phyloP scores from a whole-genome alignment of 2,797 vertebrate genomes.

The Thunnus albacares region DNA sequence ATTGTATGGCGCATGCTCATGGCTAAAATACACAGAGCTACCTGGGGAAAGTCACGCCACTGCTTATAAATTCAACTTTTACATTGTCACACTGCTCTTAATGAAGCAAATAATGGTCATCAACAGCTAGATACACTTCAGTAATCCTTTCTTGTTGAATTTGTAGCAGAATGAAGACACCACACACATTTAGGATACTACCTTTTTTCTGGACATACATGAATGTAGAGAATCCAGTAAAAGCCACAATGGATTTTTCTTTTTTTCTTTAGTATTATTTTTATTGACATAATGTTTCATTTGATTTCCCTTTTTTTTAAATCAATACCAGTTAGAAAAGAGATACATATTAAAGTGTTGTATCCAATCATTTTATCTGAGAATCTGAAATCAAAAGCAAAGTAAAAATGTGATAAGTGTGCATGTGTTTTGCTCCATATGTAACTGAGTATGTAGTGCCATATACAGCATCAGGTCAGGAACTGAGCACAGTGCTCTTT shows the following conservation, averaged over 20 bases:
- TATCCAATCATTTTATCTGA: not conserved
- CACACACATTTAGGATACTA: not conserved
- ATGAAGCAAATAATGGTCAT: not conserved
- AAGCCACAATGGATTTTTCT: too few relatives aligned
- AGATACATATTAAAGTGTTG: not conserved
- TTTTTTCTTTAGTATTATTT: too few relatives aligned
- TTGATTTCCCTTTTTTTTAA: not conserved
- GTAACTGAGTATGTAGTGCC: not conserved
- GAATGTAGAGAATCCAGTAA: too few relatives aligned
- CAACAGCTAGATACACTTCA: not conserved
- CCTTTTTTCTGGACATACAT: too few relatives aligned
- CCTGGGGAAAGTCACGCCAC: too few relatives aligned
- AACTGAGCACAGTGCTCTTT: constrained; percentile 22
- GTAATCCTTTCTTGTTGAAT: not conserved
- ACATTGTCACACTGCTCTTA: not conserved
- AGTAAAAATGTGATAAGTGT: not conserved
- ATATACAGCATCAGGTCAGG: constrained; percentile 47
- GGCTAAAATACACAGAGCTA: too few relatives aligned
- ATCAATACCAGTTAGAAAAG: not conserved
- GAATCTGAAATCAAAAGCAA: not conserved
- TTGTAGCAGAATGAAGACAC: not conserved
- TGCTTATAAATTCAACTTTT: not conserved
- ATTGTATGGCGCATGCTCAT: too few relatives aligned
- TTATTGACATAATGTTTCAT: too few relatives aligned
- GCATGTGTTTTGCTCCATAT: not conserved